phyloP scores from a whole-genome alignment of 1,140 invertebrate genomes.

The Drosophila persimilis region DNA sequence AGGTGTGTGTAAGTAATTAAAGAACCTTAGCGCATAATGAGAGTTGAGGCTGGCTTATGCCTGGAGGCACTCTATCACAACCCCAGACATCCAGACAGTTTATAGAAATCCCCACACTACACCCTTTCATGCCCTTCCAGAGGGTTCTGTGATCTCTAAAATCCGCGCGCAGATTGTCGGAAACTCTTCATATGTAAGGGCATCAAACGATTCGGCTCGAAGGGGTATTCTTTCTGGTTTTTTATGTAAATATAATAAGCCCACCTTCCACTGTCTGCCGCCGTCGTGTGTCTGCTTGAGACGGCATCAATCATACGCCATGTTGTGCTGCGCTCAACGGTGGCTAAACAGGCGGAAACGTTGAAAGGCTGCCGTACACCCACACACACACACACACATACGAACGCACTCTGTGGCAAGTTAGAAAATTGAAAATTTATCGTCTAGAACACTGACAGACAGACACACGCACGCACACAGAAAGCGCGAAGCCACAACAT shows the following conservation, averaged over 20 bases:
- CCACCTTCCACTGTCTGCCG: slow-evolving; percentile 10
- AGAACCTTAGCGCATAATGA: slow-evolving; percentile 47
- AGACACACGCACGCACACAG: slow-evolving; percentile 11
- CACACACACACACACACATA: slow-evolving; percentile 7
- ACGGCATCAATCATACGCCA: slow-evolving; percentile 78
- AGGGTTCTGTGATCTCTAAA: not conserved
- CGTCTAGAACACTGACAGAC: slow-evolving; percentile 66
- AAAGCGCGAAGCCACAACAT: slow-evolving; percentile 46
- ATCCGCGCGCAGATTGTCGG: too few relatives aligned
- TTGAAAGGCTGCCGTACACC: slow-evolving; percentile 31
- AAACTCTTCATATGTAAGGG: too few relatives aligned
- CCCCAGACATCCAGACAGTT: slow-evolving; percentile 20
- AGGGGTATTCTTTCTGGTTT: not conserved
- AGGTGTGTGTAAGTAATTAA: slow-evolving; percentile 54
- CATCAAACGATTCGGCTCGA: too few relatives aligned
- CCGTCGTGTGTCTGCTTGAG: slow-evolving; percentile 33
- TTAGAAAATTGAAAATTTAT: slow-evolving; percentile 79
- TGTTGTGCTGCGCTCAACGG: slow-evolving; percentile 69
- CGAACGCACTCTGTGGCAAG: slow-evolving; percentile 17
- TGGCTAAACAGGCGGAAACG: slow-evolving; percentile 75
- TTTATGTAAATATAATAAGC: slow-evolving; percentile 67
- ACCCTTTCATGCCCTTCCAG: slow-evolving; percentile 5
- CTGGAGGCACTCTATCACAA: slow-evolving; percentile 24
- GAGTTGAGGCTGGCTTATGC: slow-evolving; percentile 34
- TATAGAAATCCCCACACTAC: slow-evolving; percentile 11